Conservation (phyloP, 2,113 vertebrate species). For the Alexandromys fortis region DNA sequence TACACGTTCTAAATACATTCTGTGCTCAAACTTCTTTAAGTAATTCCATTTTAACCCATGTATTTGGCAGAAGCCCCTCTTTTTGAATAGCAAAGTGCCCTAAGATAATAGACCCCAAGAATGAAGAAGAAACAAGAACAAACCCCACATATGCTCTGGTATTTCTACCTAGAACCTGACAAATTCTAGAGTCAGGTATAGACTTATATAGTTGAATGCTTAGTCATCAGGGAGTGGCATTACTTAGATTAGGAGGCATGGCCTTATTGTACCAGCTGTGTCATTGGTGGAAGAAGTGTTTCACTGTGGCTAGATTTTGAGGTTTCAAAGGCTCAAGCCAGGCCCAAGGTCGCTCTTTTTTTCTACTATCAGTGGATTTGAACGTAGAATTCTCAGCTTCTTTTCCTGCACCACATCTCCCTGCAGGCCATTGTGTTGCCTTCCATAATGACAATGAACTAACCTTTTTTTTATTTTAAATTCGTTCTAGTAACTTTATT, state of each 20-base stretch:
- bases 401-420: background rate
- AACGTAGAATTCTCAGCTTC: background rate
- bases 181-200: background rate
- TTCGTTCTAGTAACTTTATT: no score
- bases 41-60: background rate
- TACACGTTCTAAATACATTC: background rate
- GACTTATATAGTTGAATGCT: background rate
- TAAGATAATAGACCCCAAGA: background rate
- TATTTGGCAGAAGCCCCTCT: background rate
- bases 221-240: background rate
- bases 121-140: conserved; percentile 48
- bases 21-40: no score
- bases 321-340: background rate
- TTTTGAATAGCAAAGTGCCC: background rate
- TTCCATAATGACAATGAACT: background rate
- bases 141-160: background rate
- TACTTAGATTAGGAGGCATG: background rate
- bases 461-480: background rate
- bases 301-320: background rate
- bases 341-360: background rate
- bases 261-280: background rate
- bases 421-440: background rate
- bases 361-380: background rate
- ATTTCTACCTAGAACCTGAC: conserved; percentile 6
- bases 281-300: background rate